Conservation (phyloP, 2,888 invertebrate genomes). For the Sipha maydis region DNA sequence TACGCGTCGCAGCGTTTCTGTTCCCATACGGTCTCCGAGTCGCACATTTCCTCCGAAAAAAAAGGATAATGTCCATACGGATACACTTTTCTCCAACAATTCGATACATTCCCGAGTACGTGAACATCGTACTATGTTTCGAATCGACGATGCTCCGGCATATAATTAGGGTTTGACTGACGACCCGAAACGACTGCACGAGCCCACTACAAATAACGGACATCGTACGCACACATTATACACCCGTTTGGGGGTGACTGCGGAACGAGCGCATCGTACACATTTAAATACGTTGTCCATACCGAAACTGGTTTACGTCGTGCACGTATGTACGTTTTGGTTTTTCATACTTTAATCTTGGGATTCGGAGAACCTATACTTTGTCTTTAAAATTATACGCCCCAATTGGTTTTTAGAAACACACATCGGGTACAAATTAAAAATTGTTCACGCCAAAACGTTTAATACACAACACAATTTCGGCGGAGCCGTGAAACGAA, state of each 20-base stretch:
- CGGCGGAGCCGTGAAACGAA: too few relatives aligned
- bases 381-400: not conserved
- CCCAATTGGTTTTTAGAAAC: not conserved
- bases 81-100: not conserved
- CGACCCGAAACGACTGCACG: conserved; percentile 26
- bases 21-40: not conserved
- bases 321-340: not conserved
- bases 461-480: not conserved
- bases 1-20: not conserved
- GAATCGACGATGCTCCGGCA: not conserved
- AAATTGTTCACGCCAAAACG: not conserved
- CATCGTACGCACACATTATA: not conserved
- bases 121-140: not conserved
- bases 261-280: not conserved
- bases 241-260: not conserved
- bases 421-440: not conserved
- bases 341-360: not conserved
- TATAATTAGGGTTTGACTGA: conserved; percentile 29
- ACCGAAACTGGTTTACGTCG: conserved; percentile 26
- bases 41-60: not conserved
- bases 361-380: not conserved
- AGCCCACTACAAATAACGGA: conserved; percentile 3
- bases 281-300: not conserved
- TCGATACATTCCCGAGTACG: conserved; percentile 12
- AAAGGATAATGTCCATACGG: not conserved